Percentiles rank a stretch among this genome's conserved stretches.
These are phyloP conservation scores for Heliocidaris erythrogramma DNA, from an alignment of 35 echinoderm and acorn worm genomes.

Conservation along the genomic window DNA sequence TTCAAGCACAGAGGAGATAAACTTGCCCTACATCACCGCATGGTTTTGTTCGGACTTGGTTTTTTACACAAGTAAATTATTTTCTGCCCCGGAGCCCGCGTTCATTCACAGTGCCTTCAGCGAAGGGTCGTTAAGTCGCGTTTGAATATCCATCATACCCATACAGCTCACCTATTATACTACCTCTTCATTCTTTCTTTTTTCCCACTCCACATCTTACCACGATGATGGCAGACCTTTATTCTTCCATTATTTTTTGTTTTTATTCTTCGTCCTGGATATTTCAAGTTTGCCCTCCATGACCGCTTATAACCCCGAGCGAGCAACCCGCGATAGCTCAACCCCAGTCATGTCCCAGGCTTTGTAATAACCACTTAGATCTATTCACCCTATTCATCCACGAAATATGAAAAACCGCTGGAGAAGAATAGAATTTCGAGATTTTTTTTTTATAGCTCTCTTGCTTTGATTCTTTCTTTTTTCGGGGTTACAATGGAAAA, in stretches of 20 bases:
- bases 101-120: slow-evolving; percentile 33
- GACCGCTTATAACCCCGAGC: slow-evolving; percentile 44
- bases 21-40: not conserved
- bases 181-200: slow-evolving; percentile 7
- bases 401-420: slow-evolving; percentile 20
- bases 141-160: slow-evolving; percentile 16
- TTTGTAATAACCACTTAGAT: slow-evolving; percentile 45
- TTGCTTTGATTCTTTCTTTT: slow-evolving; percentile 24
- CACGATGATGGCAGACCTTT: not conserved
- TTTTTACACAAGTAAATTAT: slow-evolving; percentile 52
- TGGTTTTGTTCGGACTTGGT: slow-evolving; percentile 35
- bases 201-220: slow-evolving; percentile 4
- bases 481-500: slow-evolving; percentile 14
- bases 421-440: slow-evolving; percentile 21
- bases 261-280: not conserved
- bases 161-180: slow-evolving; percentile 21
- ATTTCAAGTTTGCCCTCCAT: slow-evolving; percentile 28
- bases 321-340: not conserved
- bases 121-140: slow-evolving; percentile 20
- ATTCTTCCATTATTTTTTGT: not conserved
- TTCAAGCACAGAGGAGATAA: slow-evolving; percentile 13
- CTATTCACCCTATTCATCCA: slow-evolving; percentile 16
- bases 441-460: not conserved
- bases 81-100: slow-evolving; percentile 42
- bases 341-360: slow-evolving; percentile 14